Base-by-base conservation (phyloP, 2,113 vertebrate species). In the Pristiophorus japonicus region DNA sequence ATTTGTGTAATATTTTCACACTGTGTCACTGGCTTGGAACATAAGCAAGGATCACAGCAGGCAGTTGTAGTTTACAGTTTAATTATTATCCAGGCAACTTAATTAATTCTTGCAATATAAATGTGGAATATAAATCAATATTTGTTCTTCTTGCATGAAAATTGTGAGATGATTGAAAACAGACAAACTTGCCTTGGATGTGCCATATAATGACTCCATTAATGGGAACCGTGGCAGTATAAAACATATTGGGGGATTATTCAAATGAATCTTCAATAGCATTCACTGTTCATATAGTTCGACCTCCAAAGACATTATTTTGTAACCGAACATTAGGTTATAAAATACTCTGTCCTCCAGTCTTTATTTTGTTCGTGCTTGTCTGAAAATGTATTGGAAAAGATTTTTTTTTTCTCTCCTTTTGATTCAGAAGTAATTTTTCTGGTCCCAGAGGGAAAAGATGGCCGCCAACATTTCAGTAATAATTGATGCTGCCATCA, bases 401-500 rank as follows among this genome's bases (percentile, higher is more conserved):
- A 51, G 27, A 47, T 38, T 42, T 70, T 70, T 94, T 73, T 67
- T 70, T 67, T 94, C 47, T 47, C 92, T 94, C 88, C 88, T 94
- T 94, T 70, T 67, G 66, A 70, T 94, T 70, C 65, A 45, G 45
- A 94, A 67, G 93, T 94, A 94, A 94, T 94, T 94, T 94, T 70
- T 94, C 93, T 51, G 45, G 66, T 94, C 93, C 93, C 93, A 94
- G 93, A 94, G 93, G 93, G 93, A 94, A 94, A 94, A 94, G 93
- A 94, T 94, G 93, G 93, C 93, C 66, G 93, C 65, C 66, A 94
- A 94, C 93, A 67, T 94, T 94, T 94, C 93, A 94, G 93, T 94
- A 94, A 94, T 94, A 94, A 94, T 94, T 94, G 93, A 94, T 94
- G 93, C 65, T 94, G 93, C 93, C 93, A 94, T 94, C 93, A 94